Base-by-base conservation (phyloP, 2,888 invertebrate genomes). In the Drosophila pseudotakahashii region DNA sequence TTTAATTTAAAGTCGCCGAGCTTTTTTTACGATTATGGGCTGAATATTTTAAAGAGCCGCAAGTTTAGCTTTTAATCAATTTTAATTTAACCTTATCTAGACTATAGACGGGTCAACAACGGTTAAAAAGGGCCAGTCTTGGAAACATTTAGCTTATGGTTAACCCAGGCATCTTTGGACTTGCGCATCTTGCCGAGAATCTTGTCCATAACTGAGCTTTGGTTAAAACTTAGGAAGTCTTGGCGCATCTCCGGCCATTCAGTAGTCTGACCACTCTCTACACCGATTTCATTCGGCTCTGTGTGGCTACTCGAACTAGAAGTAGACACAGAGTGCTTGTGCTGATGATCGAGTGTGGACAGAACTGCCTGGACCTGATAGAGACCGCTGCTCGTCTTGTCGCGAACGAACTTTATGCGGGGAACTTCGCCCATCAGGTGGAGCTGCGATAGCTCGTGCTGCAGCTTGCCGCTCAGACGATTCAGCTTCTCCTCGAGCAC, bases 371-470 rank as follows among this genome's bases (percentile, higher is more conserved):
- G 95, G 10, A 97, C 91, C 75, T 95, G 94, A 7, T 92, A 91
- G 10, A 94, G 58, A 57, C 90, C 92, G 1, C 93, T 91, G 81
- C 94, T 93, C 30, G 93, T 92, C 81, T 93, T 94, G 91, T 96
- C 95, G 93, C 94, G 95, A 2, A 96, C 93, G 93, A 97, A 97
- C 41, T 93, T 89, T 63, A 97, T 94, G 67, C 93, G 94, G 7
- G 97, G 97, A 39, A 97, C 94, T 74, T 94, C 93, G 10, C 97
- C 97, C 93, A 97, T 95, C 0, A 97, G 92, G 70, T 94, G 92
- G 1, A 97, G 92, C 63, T 95, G 95, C 2, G 95, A 95, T 3
- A 97, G 92, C 86, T 96, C 95, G 89, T 96, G 95, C 23, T 96
- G 93, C 39, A 97, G 86, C 7, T 92, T 89, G 0, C 94, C 94